Evolutionary conservation across 2,113 vertebrate genomes (phyloP), one percentile per base, ranked within the genome.

Genomic region (Petrocephalus microphthalmus): DNA sequence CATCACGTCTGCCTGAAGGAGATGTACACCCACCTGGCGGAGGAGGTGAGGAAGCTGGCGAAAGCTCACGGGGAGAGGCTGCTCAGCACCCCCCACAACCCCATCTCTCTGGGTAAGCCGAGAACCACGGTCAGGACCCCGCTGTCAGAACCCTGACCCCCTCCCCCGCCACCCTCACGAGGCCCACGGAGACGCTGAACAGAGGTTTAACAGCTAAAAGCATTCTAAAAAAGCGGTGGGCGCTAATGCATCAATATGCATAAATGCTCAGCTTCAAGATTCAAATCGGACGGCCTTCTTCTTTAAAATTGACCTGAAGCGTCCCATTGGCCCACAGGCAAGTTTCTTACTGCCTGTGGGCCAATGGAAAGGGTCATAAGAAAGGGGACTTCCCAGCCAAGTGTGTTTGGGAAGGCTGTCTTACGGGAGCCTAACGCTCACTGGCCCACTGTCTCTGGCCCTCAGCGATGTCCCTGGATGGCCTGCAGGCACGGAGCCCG

Each of bases 81-180:
- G 84, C 95, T 99, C 89, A 92, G 97, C 82, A 99, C 98, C 87
- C 95, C 97, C 83, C 97, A 97, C 90, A 99, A 99, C 91, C 97
- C 98, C 88, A 97, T 99, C 93, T 99, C 98, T 60, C 94, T 99
- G 93, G 98, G 98, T 99, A 95, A 93, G 93, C 25, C 8, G 87
- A 87, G 86, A 11, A 10, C 57, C 57, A 60, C 8, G 57, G 57
- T 82, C 64, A 71, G 64, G 33, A 33, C 64, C 64, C 64, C n/a
- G n/a, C n/a, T n/a, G n/a, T n/a, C n/a, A n/a, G n/a, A n/a, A 74
- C 42, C 7, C 89, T 84, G 42, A n/a, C 52, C 51, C 15, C 47
- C 25, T 17, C 54, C 2, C 20, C 54, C n/a, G n/a, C n/a, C n/a
- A n/a, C n/a, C n/a, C 7, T 2, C 25, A 11, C 1, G 2, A 74